Conservation (phyloP, 2,888 invertebrate genomes). For the Eristalis pertinax region DNA sequence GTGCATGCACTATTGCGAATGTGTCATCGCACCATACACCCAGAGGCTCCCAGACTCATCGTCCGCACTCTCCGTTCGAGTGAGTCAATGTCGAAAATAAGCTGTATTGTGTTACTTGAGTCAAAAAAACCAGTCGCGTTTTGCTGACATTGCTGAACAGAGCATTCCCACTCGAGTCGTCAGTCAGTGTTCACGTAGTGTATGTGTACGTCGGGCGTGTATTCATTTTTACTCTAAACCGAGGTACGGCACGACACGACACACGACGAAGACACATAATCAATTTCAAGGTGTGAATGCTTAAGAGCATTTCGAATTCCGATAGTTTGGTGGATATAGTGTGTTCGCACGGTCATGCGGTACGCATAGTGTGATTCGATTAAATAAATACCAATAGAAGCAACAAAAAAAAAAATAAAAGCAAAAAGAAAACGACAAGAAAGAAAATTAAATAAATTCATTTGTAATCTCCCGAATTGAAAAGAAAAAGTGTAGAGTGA, state of each 20-base stretch:
- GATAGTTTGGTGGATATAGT: slow-evolving; percentile 60
- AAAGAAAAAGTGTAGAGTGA: slow-evolving; percentile 34
- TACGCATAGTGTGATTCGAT: slow-evolving; percentile 39
- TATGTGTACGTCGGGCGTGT: slow-evolving; percentile 51
- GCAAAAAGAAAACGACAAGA: neutral
- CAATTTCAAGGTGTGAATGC: slow-evolving; percentile 69
- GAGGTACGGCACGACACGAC: neutral
- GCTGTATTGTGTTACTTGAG: neutral
- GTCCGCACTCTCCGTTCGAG: too few relatives aligned
- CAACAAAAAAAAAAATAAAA: slow-evolving; percentile 7
- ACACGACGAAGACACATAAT: slow-evolving; percentile 48
- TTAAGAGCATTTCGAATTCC: slow-evolving; percentile 47
- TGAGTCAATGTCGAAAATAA: too few relatives aligned
- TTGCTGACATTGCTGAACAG: neutral
- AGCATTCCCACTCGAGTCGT: neutral
- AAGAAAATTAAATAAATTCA: slow-evolving; percentile 3
- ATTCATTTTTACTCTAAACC: slow-evolving; percentile 16
- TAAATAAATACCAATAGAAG: neutral
- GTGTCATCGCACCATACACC: too few relatives aligned
- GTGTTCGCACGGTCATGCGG: slow-evolving; percentile 56
- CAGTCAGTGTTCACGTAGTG: slow-evolving; percentile 28
- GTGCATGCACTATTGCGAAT: neutral
- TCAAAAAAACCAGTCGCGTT: neutral
- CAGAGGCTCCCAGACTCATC: too few relatives aligned
- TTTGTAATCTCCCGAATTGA: slow-evolving; percentile 12